These are phyloP conservation scores for Brachionus angularis DNA, from an alignment of 1,140 invertebrate genomes.

Conservation along the genomic window DNA sequence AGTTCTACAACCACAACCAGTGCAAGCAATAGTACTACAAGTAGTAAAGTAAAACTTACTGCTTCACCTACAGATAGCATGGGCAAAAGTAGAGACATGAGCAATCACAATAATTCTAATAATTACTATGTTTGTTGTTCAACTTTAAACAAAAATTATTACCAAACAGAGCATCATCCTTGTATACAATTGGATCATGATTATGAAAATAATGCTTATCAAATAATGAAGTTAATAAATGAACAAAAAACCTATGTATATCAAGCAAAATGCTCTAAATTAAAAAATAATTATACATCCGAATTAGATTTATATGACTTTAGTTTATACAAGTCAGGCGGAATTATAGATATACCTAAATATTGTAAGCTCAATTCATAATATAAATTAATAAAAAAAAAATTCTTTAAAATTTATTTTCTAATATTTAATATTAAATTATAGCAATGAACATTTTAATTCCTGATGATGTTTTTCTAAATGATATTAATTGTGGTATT, in stretches of 20 bases:
- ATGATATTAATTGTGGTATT: conserved; percentile 14
- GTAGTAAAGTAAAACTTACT: conserved; percentile 12
- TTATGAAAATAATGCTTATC: not conserved
- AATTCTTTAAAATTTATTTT: too few relatives aligned
- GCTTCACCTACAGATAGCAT: conserved; percentile 20
- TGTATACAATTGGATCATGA: too few relatives aligned
- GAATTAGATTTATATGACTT: conserved; percentile 37
- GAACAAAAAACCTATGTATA: conserved; percentile 11
- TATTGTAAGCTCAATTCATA: too few relatives aligned
- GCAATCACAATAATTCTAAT: too few relatives aligned
- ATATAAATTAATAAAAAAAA: too few relatives aligned
- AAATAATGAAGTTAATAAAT: conserved; percentile 36
- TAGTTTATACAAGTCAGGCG: too few relatives aligned
- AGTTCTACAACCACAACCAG: not conserved
- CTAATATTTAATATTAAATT: too few relatives aligned
- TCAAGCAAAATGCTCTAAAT: not conserved
- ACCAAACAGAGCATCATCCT: too few relatives aligned
- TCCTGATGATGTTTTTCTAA: not conserved
- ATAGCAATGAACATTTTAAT: conserved; percentile 2
- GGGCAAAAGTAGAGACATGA: conserved; percentile 6
- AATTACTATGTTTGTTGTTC: too few relatives aligned
- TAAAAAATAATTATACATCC: not conserved
- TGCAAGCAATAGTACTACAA: conserved; percentile 25
- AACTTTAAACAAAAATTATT: too few relatives aligned
- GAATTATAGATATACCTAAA: too few relatives aligned